Percentiles rank a stretch among this genome's conserved stretches.
These are phyloP conservation scores for Glareola pratincola DNA, from an alignment of 2,113 vertebrate species.

Conservation along the genomic window DNA sequence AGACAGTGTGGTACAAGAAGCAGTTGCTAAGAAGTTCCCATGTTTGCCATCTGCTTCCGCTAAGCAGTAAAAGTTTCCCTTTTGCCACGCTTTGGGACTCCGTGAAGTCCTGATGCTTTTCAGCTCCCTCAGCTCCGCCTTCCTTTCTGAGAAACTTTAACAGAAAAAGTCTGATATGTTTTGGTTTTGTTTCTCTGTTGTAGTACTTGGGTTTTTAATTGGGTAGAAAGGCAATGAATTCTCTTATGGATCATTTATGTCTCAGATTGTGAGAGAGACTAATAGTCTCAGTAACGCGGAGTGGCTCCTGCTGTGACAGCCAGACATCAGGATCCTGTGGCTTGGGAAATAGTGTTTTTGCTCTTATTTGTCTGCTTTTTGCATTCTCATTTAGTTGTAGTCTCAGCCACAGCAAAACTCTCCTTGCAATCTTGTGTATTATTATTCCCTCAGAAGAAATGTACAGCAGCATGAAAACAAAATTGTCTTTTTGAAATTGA, in stretches of 20 bases:
- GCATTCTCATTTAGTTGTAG: not conserved
- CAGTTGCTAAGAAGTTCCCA: not conserved
- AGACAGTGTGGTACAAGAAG: not conserved
- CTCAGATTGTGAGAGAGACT: not conserved
- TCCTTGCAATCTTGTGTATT: not conserved
- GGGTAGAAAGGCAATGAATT: not conserved
- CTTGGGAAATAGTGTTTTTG: conserved; percentile 1
- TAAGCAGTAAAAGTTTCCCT: not conserved
- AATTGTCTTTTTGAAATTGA: not conserved
- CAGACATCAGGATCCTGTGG: not conserved
- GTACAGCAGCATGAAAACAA: not conserved
- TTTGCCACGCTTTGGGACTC: not conserved
- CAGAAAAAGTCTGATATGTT: not conserved
- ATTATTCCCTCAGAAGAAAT: not conserved
- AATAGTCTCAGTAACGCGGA: not conserved
- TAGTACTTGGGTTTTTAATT: not conserved
- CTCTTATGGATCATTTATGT: conserved; percentile 8
- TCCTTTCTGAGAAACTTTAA: not conserved
- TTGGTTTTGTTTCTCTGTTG: not conserved
- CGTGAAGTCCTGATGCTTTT: not conserved
- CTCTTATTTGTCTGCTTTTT: not conserved
- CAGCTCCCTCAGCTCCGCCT: not conserved
- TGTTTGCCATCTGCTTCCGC: not conserved
- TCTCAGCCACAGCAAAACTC: not conserved
- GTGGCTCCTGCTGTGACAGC: conserved; percentile 12